Evolutionary conservation across 2,797 vertebrate species (phyloP).

Genomic region (Sebastes trivittatus): DNA sequence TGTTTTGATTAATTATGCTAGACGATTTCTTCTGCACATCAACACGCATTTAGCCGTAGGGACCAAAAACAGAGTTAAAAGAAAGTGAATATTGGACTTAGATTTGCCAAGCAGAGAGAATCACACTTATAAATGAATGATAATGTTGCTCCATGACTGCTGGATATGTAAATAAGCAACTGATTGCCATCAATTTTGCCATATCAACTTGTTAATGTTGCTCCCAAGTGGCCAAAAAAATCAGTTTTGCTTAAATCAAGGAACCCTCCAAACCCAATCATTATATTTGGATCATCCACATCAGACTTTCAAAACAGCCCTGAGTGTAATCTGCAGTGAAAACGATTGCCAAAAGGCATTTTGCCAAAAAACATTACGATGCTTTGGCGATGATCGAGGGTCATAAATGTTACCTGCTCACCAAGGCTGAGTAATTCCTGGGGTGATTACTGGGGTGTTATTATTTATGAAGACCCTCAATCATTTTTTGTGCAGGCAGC

Average conservation of each 20-base stretch:
- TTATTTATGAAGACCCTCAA: slow-evolving; percentile 35
- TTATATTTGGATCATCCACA: background rate
- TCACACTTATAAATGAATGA: background rate
- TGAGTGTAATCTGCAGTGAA: slow-evolving; percentile 8
- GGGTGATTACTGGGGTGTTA: slow-evolving; percentile 27
- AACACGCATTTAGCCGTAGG: background rate
- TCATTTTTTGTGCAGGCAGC: slow-evolving; percentile 28
- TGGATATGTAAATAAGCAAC: background rate
- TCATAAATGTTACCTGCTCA: slow-evolving; percentile 40
- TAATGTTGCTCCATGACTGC: background rate
- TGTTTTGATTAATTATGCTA: background rate
- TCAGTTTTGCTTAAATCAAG: background rate
- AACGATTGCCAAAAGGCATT: background rate
- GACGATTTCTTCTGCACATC: background rate
- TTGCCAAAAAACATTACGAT: slow-evolving; percentile 35
- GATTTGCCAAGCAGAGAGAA: background rate
- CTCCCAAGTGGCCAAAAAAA: background rate
- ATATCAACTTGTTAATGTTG: background rate
- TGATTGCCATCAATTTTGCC: background rate
- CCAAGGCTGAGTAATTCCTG: slow-evolving; percentile 29
- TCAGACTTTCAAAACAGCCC: slow-evolving; percentile 1
- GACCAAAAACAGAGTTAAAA: background rate
- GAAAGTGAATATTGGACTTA: background rate
- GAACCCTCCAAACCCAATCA: background rate
- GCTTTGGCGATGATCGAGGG: slow-evolving; percentile 21